A percentile compares a stretch with the other conserved stretches of the same genome.
Conservation (phyloP, 2,888 invertebrate genomes). For the Papilio protenor region DNA sequence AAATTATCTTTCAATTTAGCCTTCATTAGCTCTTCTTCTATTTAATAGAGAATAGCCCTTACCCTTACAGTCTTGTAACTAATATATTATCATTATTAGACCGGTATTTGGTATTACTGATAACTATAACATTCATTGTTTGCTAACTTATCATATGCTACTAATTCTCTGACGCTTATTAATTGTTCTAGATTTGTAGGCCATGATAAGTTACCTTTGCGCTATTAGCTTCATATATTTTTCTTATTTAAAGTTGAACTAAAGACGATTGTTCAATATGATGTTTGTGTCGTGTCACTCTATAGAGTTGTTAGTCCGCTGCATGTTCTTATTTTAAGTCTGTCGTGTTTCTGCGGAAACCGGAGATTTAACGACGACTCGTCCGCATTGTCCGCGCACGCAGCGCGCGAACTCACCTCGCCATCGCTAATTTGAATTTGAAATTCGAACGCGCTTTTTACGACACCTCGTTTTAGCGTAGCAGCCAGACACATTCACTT, state of each 20-base stretch:
- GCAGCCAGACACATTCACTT: constrained; percentile 41
- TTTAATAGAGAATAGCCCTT: too few relatives aligned
- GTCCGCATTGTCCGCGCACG: constrained; percentile 81
- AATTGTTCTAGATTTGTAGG: too few relatives aligned
- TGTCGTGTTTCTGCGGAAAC: constrained; percentile 79
- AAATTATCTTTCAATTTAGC: too few relatives aligned
- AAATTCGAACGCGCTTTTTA: constrained; percentile 65
- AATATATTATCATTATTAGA: background rate
- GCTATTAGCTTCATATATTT: too few relatives aligned
- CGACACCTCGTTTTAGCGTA: constrained; percentile 52
- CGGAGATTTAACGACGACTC: constrained; percentile 79
- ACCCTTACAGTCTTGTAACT: background rate
- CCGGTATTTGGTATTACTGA: background rate
- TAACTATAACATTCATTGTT: background rate
- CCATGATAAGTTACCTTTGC: too few relatives aligned
- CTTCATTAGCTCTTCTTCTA: too few relatives aligned
- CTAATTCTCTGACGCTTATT: too few relatives aligned
- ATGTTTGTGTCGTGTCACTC: constrained; percentile 48
- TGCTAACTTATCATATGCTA: too few relatives aligned
- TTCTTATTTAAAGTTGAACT: background rate
- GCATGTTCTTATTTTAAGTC: constrained; percentile 79
- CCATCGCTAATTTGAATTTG: constrained; percentile 78
- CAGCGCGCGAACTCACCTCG: constrained; percentile 67
- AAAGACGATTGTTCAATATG: background rate
- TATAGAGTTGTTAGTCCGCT: constrained; percentile 57